Conservation (phyloP, 2,797 vertebrate genomes). For the Oreortyx pictus region DNA sequence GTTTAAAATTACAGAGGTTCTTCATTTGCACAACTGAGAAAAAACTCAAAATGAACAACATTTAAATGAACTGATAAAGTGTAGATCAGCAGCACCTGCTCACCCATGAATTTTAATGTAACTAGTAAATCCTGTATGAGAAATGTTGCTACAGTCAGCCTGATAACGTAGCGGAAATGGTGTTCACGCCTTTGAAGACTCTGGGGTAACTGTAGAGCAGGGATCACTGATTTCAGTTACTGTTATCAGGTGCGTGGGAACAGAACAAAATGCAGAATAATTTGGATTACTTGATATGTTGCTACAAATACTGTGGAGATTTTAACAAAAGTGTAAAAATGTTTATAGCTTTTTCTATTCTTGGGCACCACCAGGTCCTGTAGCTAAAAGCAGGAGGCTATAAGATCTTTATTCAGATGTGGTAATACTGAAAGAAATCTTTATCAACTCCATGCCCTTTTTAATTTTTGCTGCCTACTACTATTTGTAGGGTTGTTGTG, state of each 20-base stretch:
- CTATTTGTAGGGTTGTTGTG: fast-evolving
- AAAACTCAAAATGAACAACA: background rate
- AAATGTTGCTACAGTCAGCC: background rate
- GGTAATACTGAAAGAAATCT: background rate
- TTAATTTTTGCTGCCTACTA: background rate
- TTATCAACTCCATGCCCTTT: background rate
- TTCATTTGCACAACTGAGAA: background rate
- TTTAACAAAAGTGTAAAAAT: background rate
- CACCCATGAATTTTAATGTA: background rate
- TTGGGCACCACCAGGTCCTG: background rate
- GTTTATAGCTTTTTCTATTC: background rate
- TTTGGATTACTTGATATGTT: background rate
- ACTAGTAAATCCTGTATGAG: background rate
- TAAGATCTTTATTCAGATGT: fast-evolving
- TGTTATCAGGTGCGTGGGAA: background rate
- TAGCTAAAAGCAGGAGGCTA: background rate
- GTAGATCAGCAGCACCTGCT: no score
- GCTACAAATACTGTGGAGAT: background rate
- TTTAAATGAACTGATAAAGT: background rate
- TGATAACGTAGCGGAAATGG: background rate
- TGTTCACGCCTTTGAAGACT: background rate
- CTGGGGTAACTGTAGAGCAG: background rate
- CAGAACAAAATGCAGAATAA: background rate
- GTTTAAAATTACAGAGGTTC: background rate
- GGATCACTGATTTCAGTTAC: background rate